Evolutionary conservation across 2,113 vertebrate genomes (phyloP).

Genomic region (Saguinus midas): DNA sequence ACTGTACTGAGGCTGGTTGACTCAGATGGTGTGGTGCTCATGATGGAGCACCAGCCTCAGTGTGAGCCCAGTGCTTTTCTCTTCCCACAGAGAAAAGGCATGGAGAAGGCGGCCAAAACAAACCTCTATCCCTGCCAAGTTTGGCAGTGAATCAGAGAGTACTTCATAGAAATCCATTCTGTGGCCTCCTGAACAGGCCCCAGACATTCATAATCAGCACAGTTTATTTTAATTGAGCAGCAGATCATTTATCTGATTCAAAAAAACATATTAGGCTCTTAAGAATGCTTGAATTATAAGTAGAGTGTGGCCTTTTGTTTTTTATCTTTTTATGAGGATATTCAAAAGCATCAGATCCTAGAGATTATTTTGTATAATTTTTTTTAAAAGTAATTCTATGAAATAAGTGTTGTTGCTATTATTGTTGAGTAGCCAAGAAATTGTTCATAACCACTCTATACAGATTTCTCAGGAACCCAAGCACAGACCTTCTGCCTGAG

Average conservation of each 20-base stretch:
- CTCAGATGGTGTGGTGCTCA: not conserved
- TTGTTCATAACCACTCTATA: not conserved
- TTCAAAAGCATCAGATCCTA: not conserved
- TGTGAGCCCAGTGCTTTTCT: not conserved
- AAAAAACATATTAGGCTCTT: not conserved
- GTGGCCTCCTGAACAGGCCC: not conserved
- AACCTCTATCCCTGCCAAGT: slow-evolving; percentile 34
- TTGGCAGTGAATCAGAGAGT: slow-evolving; percentile 38
- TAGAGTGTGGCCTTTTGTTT: not conserved
- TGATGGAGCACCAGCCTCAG: not conserved
- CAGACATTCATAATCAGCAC: not conserved
- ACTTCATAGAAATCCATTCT: slow-evolving; percentile 52
- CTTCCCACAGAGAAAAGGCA: not conserved
- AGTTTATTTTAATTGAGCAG: slow-evolving; percentile 40
- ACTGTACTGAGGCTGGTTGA: not conserved
- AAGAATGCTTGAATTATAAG: not conserved
- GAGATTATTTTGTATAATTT: not conserved
- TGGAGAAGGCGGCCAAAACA: slow-evolving; percentile 44
- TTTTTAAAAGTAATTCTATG: not conserved
- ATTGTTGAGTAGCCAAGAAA: not conserved
- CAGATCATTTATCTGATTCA: not conserved
- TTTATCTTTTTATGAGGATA: not conserved
- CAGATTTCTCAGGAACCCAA: not conserved
- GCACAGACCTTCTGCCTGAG: not conserved
- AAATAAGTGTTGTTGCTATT: not conserved